These are phyloP conservation scores for Onychorhynchus coronatus DNA, from an alignment of 2,113 vertebrate species.

Conservation along the genomic window DNA sequence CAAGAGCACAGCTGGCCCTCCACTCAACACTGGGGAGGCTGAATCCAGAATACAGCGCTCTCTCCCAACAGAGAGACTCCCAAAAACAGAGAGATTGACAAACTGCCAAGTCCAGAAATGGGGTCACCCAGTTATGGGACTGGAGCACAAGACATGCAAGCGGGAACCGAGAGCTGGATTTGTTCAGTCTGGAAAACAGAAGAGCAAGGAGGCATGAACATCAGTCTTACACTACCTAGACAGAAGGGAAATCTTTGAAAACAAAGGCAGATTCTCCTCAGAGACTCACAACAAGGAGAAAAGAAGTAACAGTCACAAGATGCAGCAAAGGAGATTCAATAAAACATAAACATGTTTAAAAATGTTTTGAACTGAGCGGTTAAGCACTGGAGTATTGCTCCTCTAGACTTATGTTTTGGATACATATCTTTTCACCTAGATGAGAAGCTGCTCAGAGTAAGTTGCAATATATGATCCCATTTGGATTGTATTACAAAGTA, in stretches of 20 bases:
- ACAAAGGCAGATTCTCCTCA: background rate
- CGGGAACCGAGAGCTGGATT: background rate
- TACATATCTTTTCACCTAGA: background rate
- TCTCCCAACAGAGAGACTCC: background rate
- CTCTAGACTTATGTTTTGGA: background rate
- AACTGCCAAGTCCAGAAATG: background rate
- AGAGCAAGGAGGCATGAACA: background rate
- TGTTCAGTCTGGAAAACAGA: background rate
- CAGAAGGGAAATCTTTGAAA: background rate
- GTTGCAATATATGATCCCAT: background rate
- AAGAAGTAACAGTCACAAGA: background rate
- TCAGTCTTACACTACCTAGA: background rate
- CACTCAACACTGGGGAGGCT: background rate
- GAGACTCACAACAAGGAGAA: background rate
- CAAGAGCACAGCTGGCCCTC: background rate
- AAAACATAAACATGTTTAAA: background rate
- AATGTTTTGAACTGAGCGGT: background rate
- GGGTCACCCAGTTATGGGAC: background rate
- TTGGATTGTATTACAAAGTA: background rate
- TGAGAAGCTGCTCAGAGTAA: background rate
- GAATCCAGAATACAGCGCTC: background rate
- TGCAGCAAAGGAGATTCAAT: background rate
- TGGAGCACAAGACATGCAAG: background rate
- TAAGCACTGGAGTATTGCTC: background rate
- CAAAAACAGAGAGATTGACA: background rate